Base-by-base conservation (phyloP, 1,140 invertebrate species). In the Dendrolimus punctatus region DNA sequence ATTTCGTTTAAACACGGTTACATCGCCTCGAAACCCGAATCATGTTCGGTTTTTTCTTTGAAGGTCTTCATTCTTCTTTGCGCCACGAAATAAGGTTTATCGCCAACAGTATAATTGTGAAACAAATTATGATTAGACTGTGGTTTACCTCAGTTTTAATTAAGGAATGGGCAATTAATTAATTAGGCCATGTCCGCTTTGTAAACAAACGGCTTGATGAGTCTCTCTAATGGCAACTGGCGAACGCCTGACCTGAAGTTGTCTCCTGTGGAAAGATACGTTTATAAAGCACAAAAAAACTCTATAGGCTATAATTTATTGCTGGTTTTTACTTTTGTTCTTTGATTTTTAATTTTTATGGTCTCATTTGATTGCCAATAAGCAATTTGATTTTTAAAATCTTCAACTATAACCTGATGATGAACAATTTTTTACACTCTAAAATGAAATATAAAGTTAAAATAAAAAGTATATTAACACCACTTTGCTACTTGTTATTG, bases 21-120 rank as follows among this genome's bases (percentile, higher is more conserved):
- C 91, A 89, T 89, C 91, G 89, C 90, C 92, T 77, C 92, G 93
- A 94, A 94, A 94, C 93, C 93, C 91, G 93, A 89, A 90, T 89
- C 87, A 91, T 91, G 85, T 83, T 73, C 76, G 80, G 79, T 71
- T 76, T 83, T 64, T 74, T 79, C 75, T 64, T 63, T 44, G 36
- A 23, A 43, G 39, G 47, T 57, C 49, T 43, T 54, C 49, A 49
- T 51, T 58, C 44, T 58, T 65, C 56, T 54, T 52, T 55, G 45
- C 58, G 60, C 38, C 53, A 6, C 10, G 37, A 39, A 48, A 48
- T 38, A 48, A 48, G 5, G 4, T 37, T 38, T 48, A 4, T 4
- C 7, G 5, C 6, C 6, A 39, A 37, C 38, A 36, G 9, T 48
- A 39, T 8, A 48, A 6, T 39, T 6, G 5, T n/a, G 3, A 51